A percentile compares a stretch with the other conserved stretches of the same genome.
These are phyloP conservation scores for Calonectris borealis DNA, from an alignment of 2,113 vertebrate species.

Conservation along the genomic window DNA sequence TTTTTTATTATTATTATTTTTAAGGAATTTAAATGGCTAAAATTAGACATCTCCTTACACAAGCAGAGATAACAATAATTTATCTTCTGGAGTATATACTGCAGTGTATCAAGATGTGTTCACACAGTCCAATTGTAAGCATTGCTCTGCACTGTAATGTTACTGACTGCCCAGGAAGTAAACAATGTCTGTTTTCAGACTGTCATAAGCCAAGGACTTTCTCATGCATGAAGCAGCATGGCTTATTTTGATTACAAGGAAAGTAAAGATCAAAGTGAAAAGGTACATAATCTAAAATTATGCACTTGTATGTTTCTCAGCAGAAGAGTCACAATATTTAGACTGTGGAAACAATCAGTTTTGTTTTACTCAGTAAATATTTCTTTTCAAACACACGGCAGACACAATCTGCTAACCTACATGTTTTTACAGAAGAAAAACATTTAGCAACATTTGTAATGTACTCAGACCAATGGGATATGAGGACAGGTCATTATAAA, in stretches of 20 bases:
- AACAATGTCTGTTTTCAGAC: background rate
- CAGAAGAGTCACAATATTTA: constrained; percentile 2
- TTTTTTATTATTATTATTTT: background rate
- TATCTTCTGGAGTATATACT: background rate
- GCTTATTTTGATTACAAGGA: background rate
- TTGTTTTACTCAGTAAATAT: background rate
- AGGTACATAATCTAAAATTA: background rate
- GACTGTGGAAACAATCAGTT: background rate
- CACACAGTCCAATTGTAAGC: background rate
- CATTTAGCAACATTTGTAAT: background rate
- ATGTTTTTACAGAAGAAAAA: background rate
- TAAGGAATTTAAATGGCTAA: background rate
- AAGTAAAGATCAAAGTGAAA: background rate
- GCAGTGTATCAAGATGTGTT: background rate
- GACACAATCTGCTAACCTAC: background rate
- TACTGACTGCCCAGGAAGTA: background rate
- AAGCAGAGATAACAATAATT: background rate
- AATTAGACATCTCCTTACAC: background rate
- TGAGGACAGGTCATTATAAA: background rate
- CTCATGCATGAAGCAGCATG: background rate
- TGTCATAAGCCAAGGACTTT: background rate
- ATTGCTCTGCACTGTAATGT: background rate
- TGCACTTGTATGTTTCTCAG: background rate
- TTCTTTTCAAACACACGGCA: background rate
- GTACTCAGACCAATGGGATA: background rate